Base-by-base conservation (phyloP, 2,113 vertebrate genomes). In the Muntiacus muntjak region DNA sequence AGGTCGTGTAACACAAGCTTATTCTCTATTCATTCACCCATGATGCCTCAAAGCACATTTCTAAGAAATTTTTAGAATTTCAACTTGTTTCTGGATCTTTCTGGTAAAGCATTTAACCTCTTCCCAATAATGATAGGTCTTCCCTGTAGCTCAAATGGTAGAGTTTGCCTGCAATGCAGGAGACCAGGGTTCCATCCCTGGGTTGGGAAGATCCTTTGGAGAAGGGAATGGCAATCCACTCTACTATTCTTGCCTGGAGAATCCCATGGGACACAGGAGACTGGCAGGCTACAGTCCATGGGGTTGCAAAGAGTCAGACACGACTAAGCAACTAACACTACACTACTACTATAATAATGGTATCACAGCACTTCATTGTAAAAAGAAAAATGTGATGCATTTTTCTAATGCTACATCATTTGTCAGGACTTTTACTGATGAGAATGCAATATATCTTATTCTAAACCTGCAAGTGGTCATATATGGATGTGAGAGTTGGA, bases 371-470 rank as follows among this genome's bases (percentile, higher is more conserved):
- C 7, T 74, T 90, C 33, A 79, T 0, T 85, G 45, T 43, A 60
- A 88, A 84, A 76, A 16, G 36, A 36, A 71, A 76, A 47, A 16
- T 12, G 3, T 60, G 52, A 71, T 60, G 3, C 79, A 30, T 36
- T 82, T 96, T 52, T 95, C 54, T 95, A 92, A 62, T 82, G 15
- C 36, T 33, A 25, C 6, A 6, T 5, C 11, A 45, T 78, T 67
- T 87, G 9, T 87, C 47, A 78, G 13, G 47, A 28, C 9, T 52
- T 93, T 87, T 96, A 87, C 43, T 67, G 60, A 62, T 67, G 0
- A 95, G 28, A 87, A 93, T 67, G 14, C 17, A 85, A 33, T 45
- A 91, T 54, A 92, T 64, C 12, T 40, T 78, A 84, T 47, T 92
- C 23, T 45, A 91, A 67, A 58, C 23, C 4, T 76, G 5, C 50